Evolutionary conservation across 1,140 invertebrate species (phyloP), one percentile per base, ranked within the genome.

Genomic region (Hydropsyche tenuis): DNA sequence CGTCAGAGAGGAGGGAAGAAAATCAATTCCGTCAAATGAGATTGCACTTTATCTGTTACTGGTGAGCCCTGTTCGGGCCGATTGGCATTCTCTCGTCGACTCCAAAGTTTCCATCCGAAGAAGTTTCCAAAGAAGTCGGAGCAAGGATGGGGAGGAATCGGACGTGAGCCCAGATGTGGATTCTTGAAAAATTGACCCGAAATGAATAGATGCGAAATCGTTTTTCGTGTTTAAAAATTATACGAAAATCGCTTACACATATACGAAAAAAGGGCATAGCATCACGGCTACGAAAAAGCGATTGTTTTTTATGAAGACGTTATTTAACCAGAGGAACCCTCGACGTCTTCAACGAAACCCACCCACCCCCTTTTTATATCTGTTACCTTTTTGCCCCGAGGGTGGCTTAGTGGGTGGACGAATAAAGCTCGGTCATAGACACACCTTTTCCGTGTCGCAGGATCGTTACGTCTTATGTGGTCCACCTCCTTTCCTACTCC

Each of bases 351-450:
- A 53, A 20, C 7, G 6, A 7, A 20, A 25, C 11, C 23, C 56
- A 20, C 7, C 12, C 20, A 3, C 22, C 11, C 56, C 51, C 23
- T 11, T 48, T 48, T 48, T 16, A 48, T 16, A 48, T 48, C 43
- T 25, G 43, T 69, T 69, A 74, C 65, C 73, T 74, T 74, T 74
- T 74, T 74, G 71, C 68, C 30, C 30, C 30, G 3, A 37, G 30
- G 30, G 30, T 3, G 30, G 30, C 9, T 37, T 4, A 9, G 30
- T 37, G 9, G 70, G 62, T 51, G 73, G 69, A 68, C 73, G 64
- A 74, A 74, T 74, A 74, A 74, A 74, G 73, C 73, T 71, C 69
- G 60, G 45, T 69, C 69, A 53, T 73, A 65, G 71, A 73, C 71
- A 73, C 71, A 73, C 71, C 71, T 73, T 73, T 73, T 73, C 71